Conservation (phyloP, 2,113 vertebrate genomes). For the Coturnix japonica region DNA sequence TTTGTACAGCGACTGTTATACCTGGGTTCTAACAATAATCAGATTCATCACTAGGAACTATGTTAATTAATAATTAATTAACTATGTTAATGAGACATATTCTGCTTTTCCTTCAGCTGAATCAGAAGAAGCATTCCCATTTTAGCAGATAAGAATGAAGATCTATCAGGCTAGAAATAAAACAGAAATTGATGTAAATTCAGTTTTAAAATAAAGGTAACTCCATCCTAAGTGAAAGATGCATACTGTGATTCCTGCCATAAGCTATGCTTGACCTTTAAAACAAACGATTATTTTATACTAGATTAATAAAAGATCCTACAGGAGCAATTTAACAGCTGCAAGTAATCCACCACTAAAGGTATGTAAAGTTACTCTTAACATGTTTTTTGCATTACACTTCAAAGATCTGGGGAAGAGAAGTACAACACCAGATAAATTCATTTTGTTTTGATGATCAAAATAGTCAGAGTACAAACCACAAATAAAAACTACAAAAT, state of each 20-base stretch:
- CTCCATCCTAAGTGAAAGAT: background rate
- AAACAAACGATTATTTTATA: conserved; percentile 5
- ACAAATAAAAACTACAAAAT: background rate
- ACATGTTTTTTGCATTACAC: background rate
- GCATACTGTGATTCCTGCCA: background rate
- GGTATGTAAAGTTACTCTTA: background rate
- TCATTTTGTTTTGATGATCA: background rate
- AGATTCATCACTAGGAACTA: background rate
- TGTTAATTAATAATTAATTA: too few relatives aligned
- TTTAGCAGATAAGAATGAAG: background rate
- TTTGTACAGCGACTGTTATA: background rate
- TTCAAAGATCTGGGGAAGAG: background rate
- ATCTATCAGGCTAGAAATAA: background rate
- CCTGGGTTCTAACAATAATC: background rate
- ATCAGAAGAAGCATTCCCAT: background rate
- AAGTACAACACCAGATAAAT: background rate
- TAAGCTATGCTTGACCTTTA: background rate
- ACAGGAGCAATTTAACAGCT: background rate
- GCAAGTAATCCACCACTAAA: background rate
- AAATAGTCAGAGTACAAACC: background rate
- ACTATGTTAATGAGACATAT: background rate
- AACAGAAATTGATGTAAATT: background rate
- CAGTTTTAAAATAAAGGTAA: background rate
- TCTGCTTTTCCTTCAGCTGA: background rate
- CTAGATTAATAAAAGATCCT: background rate